phyloP scores from a whole-genome alignment of 2,888 invertebrate genomes.

The Standfussiana lucernea region DNA sequence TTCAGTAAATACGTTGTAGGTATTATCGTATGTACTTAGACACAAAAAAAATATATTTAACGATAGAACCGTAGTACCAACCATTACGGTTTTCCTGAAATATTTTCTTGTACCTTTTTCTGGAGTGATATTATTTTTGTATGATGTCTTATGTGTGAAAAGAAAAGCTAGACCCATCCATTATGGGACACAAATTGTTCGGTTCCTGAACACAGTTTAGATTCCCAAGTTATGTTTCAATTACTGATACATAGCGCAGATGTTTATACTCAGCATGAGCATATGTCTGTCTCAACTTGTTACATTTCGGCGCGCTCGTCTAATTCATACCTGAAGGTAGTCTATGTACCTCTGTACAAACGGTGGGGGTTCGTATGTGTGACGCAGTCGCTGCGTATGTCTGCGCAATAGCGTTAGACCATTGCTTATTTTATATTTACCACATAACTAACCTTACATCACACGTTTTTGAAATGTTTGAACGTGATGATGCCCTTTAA shows the following conservation, averaged over 20 bases:
- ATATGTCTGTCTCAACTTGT: background rate
- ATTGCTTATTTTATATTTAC: constrained; percentile 62
- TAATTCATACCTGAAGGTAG: constrained; percentile 47
- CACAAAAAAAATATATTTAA: background rate
- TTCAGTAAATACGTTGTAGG: background rate
- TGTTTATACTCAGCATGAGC: background rate
- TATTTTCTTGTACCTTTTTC: too few species aligned
- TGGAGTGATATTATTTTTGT: background rate
- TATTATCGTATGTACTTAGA: background rate
- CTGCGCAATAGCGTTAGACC: constrained; percentile 59
- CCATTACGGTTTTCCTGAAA: background rate
- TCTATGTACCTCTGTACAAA: constrained; percentile 58
- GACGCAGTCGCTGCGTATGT: constrained; percentile 67
- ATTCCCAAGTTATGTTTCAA: background rate
- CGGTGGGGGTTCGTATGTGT: constrained; percentile 65
- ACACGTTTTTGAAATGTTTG: constrained; percentile 54
- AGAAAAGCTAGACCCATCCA: background rate
- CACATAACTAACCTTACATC: constrained; percentile 62
- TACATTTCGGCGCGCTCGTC: constrained; percentile 12
- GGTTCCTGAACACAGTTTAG: background rate
- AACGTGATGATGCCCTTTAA: constrained; percentile 39
- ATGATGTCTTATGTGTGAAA: background rate
- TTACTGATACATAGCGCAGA: background rate
- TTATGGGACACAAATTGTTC: background rate
- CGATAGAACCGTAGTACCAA: background rate